These are phyloP conservation scores for Temnothorax nylanderi DNA, from an alignment of 1,140 invertebrate species.

Conservation along the genomic window DNA sequence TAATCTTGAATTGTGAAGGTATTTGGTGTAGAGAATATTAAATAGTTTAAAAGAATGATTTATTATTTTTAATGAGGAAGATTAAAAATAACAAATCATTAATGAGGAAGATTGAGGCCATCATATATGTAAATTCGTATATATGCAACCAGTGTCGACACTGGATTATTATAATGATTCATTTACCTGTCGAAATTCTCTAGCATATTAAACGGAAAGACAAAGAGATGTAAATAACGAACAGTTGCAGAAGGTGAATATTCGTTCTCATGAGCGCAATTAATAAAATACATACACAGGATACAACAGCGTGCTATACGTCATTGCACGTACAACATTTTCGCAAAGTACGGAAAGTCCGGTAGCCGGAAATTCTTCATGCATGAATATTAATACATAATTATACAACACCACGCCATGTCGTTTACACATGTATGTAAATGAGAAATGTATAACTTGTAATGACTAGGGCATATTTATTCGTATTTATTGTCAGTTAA, in stretches of 20 bases:
- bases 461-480: neutral
- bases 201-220: neutral
- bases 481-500: slow-evolving; percentile 14
- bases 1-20: neutral
- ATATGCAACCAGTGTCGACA: neutral
- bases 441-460: neutral
- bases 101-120: neutral
- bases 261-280: slow-evolving; percentile 8
- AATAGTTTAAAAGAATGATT: neutral
- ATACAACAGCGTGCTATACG: neutral
- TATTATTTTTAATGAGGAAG: neutral
- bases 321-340: slow-evolving; percentile 27
- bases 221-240: neutral
- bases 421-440: neutral
- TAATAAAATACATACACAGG: slow-evolving; percentile 20
- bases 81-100: neutral
- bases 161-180: neutral
- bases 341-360: slow-evolving; percentile 10
- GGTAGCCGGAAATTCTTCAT: slow-evolving; percentile 10
- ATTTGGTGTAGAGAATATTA: neutral
- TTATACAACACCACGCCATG: slow-evolving; percentile 14
- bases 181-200: neutral
- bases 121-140: neutral
- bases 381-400: slow-evolving; percentile 46
- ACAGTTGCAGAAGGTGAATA: neutral